Percentiles rank a stretch among this genome's conserved stretches.
phyloP scores from a whole-genome alignment of 35 echinoderm and acorn worm species.

The Lytechinus pictus region DNA sequence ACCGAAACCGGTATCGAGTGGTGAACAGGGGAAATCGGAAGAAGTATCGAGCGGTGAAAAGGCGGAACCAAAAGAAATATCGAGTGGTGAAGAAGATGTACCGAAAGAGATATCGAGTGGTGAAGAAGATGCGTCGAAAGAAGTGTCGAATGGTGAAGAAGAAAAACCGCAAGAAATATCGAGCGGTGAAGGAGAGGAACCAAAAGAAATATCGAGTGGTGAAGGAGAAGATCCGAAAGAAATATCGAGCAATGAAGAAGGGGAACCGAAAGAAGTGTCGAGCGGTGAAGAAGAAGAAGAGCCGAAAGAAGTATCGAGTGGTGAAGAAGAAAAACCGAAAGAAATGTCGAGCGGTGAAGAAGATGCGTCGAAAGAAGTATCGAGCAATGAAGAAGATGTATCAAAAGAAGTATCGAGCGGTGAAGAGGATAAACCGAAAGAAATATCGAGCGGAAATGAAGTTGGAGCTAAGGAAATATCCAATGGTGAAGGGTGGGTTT shows the following conservation, averaged over 20 bases:
- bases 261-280: neutral
- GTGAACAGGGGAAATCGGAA: neutral
- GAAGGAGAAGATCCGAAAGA: neutral
- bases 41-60: neutral
- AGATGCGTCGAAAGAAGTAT: neutral
- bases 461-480: neutral
- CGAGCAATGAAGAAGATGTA: neutral
- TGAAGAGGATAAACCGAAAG: neutral
- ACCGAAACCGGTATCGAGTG: neutral
- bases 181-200: neutral
- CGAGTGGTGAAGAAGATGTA: neutral
- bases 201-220: neutral
- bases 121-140: neutral
- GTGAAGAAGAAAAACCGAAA: neutral
- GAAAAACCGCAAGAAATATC: neutral
- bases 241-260: neutral
- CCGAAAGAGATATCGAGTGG: neutral
- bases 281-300: neutral
- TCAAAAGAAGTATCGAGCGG: neutral
- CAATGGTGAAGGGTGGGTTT: neutral
- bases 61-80: neutral
- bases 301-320: neutral
- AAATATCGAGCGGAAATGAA: neutral
- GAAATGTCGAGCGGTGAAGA: neutral
- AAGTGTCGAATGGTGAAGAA: neutral